phyloP scores from a whole-genome alignment of 2,888 invertebrate species.

The Glaucopsyche alexis region DNA sequence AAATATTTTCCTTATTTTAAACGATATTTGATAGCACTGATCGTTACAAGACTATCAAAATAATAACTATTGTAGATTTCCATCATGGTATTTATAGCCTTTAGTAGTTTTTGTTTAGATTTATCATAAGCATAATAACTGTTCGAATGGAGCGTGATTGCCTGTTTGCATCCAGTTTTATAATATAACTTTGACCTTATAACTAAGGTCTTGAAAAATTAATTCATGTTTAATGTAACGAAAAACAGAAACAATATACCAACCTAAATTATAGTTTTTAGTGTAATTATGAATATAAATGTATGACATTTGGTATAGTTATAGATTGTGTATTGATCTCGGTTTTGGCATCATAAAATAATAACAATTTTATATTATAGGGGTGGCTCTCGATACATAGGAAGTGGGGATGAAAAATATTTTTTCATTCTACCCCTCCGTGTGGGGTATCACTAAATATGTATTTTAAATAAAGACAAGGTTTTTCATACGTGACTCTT shows the following conservation, averaged over 20 bases:
- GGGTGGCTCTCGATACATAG: too few species aligned
- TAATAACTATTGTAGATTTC: neutral
- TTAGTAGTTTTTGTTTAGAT: conserved; percentile 13
- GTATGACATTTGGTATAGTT: too few species aligned
- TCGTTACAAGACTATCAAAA: neutral
- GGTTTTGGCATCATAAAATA: too few species aligned
- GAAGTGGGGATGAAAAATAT: too few species aligned
- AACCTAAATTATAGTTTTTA: too few species aligned
- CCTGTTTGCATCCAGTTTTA: conserved; percentile 52
- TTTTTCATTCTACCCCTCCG: too few species aligned
- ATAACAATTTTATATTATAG: too few species aligned
- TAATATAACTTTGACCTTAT: conserved; percentile 65
- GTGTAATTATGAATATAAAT: too few species aligned
- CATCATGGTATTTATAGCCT: neutral
- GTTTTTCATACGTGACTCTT: too few species aligned
- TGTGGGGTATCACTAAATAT: too few species aligned
- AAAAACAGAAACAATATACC: neutral
- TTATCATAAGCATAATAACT: neutral
- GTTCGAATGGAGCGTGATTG: neutral
- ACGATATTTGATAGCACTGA: neutral
- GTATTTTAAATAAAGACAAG: too few species aligned
- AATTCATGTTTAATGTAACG: neutral
- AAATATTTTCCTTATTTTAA: neutral
- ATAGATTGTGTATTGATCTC: too few species aligned
- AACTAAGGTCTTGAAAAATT: conserved; percentile 51